These are phyloP conservation scores for Geodia barretti DNA, from an alignment of 37 sponge, comb jelly and placozoan species.

Conservation along the genomic window DNA sequence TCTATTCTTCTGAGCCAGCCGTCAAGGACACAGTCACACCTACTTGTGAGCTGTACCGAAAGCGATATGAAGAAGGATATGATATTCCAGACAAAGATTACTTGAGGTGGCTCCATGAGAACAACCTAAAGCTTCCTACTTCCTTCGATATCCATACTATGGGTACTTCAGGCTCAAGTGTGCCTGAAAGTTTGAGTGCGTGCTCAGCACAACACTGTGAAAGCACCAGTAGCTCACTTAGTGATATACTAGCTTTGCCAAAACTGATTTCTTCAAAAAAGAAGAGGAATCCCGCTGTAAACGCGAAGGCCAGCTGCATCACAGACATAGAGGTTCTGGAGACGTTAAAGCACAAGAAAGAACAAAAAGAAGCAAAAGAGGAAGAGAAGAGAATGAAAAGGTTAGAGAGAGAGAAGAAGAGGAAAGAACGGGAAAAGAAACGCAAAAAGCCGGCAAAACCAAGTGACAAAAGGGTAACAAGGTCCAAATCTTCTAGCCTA, in stretches of 20 bases:
- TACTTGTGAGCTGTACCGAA: no score
- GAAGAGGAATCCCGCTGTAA: not conserved
- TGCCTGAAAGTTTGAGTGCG: no score
- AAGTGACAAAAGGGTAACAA: not conserved
- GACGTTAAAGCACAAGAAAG: not conserved
- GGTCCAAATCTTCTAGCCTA: not conserved
- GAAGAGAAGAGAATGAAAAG: not conserved
- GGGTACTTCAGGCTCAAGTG: no score
- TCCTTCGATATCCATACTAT: no score
- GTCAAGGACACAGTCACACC: no score
- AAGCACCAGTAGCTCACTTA: slow-evolving; percentile 10
- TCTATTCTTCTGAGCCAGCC: no score
- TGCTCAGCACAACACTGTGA: no score
- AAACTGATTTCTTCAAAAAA: slow-evolving; percentile 1
- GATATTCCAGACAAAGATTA: not conserved
- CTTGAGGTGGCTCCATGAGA: not conserved
- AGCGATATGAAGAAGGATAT: slow-evolving; percentile 3
- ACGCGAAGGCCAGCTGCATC: slow-evolving; percentile 10
- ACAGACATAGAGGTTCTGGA: slow-evolving; percentile 2
- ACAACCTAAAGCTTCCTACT: not conserved
- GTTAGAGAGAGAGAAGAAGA: no score
- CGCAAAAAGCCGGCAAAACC: not conserved
- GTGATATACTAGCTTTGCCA: slow-evolving; percentile 18
- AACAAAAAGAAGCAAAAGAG: slow-evolving; percentile 19
- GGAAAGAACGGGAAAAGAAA: not conserved